Evolutionary conservation across 2,113 vertebrate genomes (phyloP).

Genomic region (Bolborhynchus lineola): DNA sequence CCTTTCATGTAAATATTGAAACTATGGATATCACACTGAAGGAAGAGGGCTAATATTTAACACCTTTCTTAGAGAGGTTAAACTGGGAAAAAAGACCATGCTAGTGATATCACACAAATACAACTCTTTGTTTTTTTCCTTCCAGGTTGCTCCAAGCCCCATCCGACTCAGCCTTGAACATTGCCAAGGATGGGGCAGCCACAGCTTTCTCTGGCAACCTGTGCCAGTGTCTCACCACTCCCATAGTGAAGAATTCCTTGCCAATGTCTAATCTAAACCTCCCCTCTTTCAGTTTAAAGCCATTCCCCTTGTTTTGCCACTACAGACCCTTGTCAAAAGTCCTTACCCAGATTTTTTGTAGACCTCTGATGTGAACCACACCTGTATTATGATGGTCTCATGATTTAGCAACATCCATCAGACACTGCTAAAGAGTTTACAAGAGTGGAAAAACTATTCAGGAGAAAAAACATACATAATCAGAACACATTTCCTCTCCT

Average conservation of each 20-base stretch:
- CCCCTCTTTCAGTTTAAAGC: not conserved
- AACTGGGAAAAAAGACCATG: not conserved
- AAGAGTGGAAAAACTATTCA: not conserved
- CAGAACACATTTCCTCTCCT: not conserved
- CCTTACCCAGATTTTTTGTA: not conserved
- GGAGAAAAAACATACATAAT: not conserved
- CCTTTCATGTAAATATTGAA: constrained; percentile 33
- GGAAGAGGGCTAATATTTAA: not conserved
- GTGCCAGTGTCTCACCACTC: not conserved
- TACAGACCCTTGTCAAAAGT: not conserved
- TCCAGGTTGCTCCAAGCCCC: not conserved
- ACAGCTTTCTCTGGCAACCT: not conserved
- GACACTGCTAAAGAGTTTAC: not conserved
- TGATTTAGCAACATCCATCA: not conserved
- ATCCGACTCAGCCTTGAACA: not conserved
- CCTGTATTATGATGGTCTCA: not conserved
- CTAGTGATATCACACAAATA: not conserved
- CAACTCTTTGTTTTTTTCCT: not conserved
- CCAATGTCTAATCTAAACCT: not conserved
- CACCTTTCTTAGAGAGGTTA: not conserved
- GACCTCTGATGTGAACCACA: not conserved
- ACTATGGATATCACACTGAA: not conserved
- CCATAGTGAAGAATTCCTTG: not conserved
- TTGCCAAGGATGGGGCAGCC: not conserved
- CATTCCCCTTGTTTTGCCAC: not conserved